A percentile compares a stretch with the other conserved stretches of the same genome.
Conservation (phyloP, 2,797 vertebrate genomes). For the Sebastes vulpes region DNA sequence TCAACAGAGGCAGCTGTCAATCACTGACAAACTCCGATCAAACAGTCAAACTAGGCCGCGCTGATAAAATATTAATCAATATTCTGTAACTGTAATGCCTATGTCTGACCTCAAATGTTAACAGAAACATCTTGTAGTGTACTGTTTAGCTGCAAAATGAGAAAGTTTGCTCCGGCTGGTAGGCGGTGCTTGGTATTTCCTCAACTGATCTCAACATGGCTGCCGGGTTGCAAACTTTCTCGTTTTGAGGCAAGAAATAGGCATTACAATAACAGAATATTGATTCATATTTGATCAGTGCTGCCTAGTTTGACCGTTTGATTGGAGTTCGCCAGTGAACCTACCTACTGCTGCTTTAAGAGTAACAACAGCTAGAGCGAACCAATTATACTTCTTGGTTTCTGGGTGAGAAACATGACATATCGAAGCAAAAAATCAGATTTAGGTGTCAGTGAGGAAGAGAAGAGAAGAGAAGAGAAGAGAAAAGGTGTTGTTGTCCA, state of each 20-base stretch:
- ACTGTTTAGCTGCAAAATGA: background rate
- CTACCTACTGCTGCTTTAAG: background rate
- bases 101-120: too few relatives aligned
- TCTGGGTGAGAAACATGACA: background rate
- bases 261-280: too few relatives aligned
- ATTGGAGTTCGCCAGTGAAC: background rate
- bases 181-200: background rate
- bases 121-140: too few relatives aligned
- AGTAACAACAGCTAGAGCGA: background rate
- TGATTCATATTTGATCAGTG: too few relatives aligned
- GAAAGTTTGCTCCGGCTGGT: background rate
- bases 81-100: too few relatives aligned
- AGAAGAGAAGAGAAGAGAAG: background rate
- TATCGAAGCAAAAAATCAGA: background rate
- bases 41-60: fast-evolving
- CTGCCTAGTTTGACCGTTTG: background rate
- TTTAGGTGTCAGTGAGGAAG: background rate
- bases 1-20: too few relatives aligned
- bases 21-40: fast-evolving
- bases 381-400: background rate
- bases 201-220: background rate
- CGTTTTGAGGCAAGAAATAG: background rate
- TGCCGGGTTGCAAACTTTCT: background rate
- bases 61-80: too few relatives aligned
- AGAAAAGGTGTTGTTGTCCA: conserved; percentile 6